Evolutionary conservation across 1,140 invertebrate species (phyloP), one percentile per base, ranked within the genome.

Genomic region (Leucophenga varia): DNA sequence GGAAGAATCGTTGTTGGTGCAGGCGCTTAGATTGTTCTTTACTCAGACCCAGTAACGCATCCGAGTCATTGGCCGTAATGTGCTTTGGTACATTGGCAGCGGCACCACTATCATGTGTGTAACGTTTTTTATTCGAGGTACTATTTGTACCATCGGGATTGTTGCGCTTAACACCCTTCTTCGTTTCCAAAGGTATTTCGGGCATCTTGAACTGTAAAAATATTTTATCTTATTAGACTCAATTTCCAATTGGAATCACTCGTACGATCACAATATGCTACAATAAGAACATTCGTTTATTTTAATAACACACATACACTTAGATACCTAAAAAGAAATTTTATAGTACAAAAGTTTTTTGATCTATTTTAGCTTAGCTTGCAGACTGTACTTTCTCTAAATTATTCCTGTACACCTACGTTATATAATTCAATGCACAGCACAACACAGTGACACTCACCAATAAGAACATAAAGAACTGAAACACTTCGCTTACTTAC

Each of bases 151-250:
- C 48, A 3, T 69, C 69, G 38, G 9, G 43, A 17, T 67, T 59
- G 19, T 72, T 72, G 3, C 69, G 64, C 34, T 72, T 72, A 5
- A 70, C 49, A 1, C 53, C 64, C 14, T 64, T 72, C 35, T 70
- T 72, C 1, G 55, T 54, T 47, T 69, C 64, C 21, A 47, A 54
- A 34, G 69, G 69, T 30, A 72, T 57, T 54, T 72, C 64, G 9
- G 69, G 69, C 6, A 72, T 58, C 40, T 72, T 72, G 19, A 72
- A 72, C 69, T 72, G 10, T 6, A n/a, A n/a, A n/a, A n/a, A n/a
- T n/a, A n/a, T n/a, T n/a, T n/a, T n/a, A n/a, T n/a, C n/a, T n/a
- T n/a, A n/a, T n/a, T n/a, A n/a, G n/a, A n/a, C n/a, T n/a, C n/a
- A n/a, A n/a, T n/a, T n/a, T n/a, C n/a, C n/a, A n/a, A n/a, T n/a